A percentile compares a stretch with the other conserved stretches of the same genome.
Evolutionary conservation across 2,113 vertebrate genomes (phyloP).

Genomic region (Nycticebus coucang): DNA sequence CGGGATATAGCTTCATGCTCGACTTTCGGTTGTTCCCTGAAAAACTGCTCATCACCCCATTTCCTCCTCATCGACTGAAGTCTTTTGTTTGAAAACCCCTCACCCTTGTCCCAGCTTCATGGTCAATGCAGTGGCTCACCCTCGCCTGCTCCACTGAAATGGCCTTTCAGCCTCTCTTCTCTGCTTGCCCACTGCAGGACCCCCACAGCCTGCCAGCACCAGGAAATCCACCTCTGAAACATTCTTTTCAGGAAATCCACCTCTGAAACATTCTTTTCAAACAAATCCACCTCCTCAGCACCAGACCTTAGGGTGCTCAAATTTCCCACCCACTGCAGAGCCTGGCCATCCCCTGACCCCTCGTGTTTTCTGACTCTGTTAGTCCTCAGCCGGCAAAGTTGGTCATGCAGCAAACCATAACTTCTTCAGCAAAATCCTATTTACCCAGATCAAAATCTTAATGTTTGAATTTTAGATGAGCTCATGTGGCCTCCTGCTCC

Average conservation of each 20-base stretch:
- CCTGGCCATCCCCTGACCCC: neutral
- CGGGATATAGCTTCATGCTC: neutral
- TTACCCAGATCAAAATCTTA: neutral
- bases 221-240: neutral
- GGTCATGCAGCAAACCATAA: neutral
- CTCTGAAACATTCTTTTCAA: neutral
- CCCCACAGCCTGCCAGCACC: neutral
- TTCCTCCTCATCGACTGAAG: neutral
- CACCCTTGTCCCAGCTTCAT: neutral
- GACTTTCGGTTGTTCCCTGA: neutral
- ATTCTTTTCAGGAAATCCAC: too few species aligned
- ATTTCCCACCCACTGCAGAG: neutral
- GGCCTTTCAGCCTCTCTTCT: neutral
- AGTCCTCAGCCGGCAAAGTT: neutral
- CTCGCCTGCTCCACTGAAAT: neutral
- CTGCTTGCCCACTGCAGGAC: neutral
- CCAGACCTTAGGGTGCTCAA: neutral
- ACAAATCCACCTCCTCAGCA: neutral
- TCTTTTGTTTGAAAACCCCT: neutral
- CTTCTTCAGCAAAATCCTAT: neutral
- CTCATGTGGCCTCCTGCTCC: neutral
- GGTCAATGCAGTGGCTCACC: neutral
- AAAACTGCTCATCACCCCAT: neutral
- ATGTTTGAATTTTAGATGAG: neutral
- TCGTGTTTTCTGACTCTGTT: neutral